A percentile compares a stretch with the other conserved stretches of the same genome.
These are phyloP conservation scores for Eunapius fragilis DNA, from an alignment of 37 sponge, comb jelly and placozoan genomes.

Conservation along the genomic window DNA sequence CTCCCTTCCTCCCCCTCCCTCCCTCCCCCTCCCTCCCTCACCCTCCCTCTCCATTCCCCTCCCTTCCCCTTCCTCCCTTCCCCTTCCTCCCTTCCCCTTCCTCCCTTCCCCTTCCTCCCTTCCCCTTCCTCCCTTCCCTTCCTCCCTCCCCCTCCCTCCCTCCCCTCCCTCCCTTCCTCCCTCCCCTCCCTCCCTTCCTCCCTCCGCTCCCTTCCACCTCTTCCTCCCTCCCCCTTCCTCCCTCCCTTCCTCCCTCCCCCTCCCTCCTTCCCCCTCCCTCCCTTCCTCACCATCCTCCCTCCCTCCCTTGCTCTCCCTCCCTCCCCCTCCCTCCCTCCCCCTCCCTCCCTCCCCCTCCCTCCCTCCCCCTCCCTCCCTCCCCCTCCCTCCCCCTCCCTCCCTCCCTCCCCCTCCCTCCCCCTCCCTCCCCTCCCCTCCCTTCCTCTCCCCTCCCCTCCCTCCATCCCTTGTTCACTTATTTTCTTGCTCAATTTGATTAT, in stretches of 20 bases:
- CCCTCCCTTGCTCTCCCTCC: neutral
- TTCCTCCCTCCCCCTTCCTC: neutral
- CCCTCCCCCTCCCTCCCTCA: too few species aligned
- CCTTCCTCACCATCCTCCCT: neutral
- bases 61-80: too few species aligned
- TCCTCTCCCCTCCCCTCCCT: neutral
- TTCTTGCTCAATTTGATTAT: too few species aligned
- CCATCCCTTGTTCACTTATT: too few species aligned
- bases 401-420: neutral
- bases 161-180: too few species aligned
- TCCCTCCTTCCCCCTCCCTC: neutral
- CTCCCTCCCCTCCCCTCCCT: neutral
- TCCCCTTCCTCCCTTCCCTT: too few species aligned
- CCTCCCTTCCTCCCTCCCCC: neutral
- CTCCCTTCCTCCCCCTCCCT: too few species aligned
- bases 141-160: too few species aligned
- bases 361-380: neutral
- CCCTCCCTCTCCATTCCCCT: too few species aligned
- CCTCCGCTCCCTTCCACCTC: neutral
- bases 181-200: too few species aligned
- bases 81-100: too few species aligned
- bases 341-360: neutral
- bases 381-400: neutral
- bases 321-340: neutral
- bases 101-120: too few species aligned